phyloP scores from a whole-genome alignment of 2,888 invertebrate genomes.

The Hemithea aestivaria region DNA sequence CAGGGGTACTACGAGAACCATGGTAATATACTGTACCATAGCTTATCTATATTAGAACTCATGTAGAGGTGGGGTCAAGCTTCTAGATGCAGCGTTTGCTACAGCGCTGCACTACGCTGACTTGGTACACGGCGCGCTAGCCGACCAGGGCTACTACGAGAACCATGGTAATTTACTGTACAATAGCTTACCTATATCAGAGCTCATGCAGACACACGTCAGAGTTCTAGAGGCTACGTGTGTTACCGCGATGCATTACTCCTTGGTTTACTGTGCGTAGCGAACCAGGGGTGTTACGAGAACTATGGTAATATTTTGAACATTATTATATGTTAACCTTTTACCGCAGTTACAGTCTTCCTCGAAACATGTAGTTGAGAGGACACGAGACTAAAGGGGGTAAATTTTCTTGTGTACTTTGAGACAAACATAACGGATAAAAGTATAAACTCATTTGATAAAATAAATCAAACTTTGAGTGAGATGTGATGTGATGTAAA shows the following conservation, averaged over 20 bases:
- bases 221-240: slow-evolving; percentile 88
- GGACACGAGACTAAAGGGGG: too few species aligned
- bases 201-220: slow-evolving; percentile 87
- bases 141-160: slow-evolving; percentile 89
- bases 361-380: too few species aligned
- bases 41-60: too few species aligned
- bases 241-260: slow-evolving; percentile 91
- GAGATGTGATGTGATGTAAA: too few species aligned
- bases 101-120: slow-evolving; percentile 93
- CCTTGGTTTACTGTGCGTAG: slow-evolving; percentile 89
- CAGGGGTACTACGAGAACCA: slow-evolving; percentile 90
- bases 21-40: too few species aligned
- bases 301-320: slow-evolving; percentile 69
- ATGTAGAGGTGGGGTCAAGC: slow-evolving; percentile 81
- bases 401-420: too few species aligned
- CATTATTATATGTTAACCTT: too few species aligned
- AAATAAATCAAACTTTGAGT: too few species aligned
- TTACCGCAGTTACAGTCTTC: too few species aligned
- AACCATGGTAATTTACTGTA: slow-evolving; percentile 71
- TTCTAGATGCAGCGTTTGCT: slow-evolving; percentile 90
- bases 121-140: slow-evolving; percentile 88
- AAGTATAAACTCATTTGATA: too few species aligned
- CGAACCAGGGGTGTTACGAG: slow-evolving; percentile 89
- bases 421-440: too few species aligned
- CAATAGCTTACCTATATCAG: too few species aligned